A percentile compares a stretch with the other conserved stretches of the same genome.
Conservation (phyloP, 2,888 invertebrate genomes). For the Coleophora deauratella region DNA sequence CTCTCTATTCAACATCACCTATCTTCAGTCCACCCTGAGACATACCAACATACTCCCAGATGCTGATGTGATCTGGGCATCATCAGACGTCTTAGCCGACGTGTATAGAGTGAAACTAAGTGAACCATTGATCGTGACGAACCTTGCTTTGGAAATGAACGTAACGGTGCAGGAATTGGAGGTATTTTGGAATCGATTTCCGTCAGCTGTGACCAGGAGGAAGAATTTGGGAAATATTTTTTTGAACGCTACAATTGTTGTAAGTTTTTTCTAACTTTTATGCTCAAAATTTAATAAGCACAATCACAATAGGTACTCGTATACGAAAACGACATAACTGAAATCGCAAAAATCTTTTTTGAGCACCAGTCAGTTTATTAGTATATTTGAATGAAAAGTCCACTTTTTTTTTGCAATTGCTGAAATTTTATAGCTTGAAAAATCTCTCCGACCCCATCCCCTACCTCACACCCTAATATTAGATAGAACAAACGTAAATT, state of each 20-base stretch:
- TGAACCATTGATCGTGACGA: conserved; percentile 24
- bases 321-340: too few species aligned
- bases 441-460: too few species aligned
- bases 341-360: too few species aligned
- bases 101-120: conserved; percentile 37
- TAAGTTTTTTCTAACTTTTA: conserved; percentile 30
- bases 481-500: too few species aligned
- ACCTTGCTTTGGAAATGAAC: conserved; percentile 21
- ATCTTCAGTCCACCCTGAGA: conserved; percentile 22
- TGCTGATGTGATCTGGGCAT: conserved; percentile 42
- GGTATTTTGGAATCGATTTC: conserved; percentile 28
- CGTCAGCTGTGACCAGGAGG: conserved; percentile 36
- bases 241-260: conserved; percentile 37
- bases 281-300: too few species aligned
- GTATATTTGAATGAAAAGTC: too few species aligned
- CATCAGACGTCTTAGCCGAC: conserved; percentile 33
- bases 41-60: conserved; percentile 41
- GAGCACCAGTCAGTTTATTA: too few species aligned
- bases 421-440: too few species aligned
- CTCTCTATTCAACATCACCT: conserved; percentile 20
- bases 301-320: too few species aligned
- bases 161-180: conserved; percentile 18
- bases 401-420: too few species aligned
- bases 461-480: too few species aligned
- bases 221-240: conserved; percentile 37